phyloP scores from a whole-genome alignment of 2,797 vertebrate genomes.

The Sebastes miniatus region DNA sequence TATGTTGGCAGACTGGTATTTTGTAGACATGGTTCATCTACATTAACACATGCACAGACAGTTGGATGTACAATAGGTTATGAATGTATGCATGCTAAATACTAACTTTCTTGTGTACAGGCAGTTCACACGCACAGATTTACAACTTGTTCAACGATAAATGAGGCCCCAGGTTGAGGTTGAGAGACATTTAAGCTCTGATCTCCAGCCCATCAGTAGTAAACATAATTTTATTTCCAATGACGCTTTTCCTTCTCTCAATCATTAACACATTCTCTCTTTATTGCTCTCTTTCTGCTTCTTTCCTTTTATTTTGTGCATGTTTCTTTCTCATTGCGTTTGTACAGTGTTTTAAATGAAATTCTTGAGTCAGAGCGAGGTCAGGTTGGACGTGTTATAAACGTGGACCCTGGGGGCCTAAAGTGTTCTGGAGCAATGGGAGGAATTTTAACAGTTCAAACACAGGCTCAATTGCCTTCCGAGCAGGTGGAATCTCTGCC shows the following conservation, averaged over 20 bases:
- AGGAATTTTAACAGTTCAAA: conserved; percentile 71
- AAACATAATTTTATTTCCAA: background rate
- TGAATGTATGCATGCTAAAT: background rate
- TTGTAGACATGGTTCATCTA: background rate
- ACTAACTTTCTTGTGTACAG: background rate
- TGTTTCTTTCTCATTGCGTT: background rate
- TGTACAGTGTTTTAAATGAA: conserved; percentile 31
- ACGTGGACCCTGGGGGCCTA: conserved; percentile 9
- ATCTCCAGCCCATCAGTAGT: background rate
- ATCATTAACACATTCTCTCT: background rate
- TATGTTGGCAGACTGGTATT: background rate
- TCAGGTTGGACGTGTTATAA: conserved; percentile 50
- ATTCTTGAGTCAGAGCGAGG: conserved; percentile 30
- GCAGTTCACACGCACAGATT: background rate
- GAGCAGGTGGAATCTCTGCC: conserved; percentile 55
- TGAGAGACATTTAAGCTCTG: background rate
- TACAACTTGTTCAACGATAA: background rate
- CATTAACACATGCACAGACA: background rate
- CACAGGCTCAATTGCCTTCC: conserved; percentile 28
- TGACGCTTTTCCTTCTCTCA: background rate
- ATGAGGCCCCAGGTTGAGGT: background rate
- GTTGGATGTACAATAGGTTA: background rate
- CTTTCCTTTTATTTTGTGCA: background rate
- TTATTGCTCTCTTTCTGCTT: background rate
- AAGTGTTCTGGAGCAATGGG: conserved; percentile 43